These are phyloP conservation scores for Heliothis virescens DNA, from an alignment of 1,140 invertebrate genomes.

Conservation along the genomic window DNA sequence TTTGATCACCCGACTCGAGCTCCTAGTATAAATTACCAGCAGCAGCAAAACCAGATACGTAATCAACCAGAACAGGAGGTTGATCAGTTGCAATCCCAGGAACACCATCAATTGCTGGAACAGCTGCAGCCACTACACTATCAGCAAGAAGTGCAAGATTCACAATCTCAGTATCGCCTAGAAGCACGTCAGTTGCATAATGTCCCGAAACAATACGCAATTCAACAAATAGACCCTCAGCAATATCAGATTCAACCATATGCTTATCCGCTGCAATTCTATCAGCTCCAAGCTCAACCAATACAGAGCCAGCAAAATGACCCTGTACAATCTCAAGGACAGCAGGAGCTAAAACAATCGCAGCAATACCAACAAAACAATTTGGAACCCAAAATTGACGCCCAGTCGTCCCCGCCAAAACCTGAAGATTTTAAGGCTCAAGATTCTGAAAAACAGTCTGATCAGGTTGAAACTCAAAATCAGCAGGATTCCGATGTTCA, in stretches of 20 bases:
- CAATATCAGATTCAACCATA: slow-evolving; percentile 2
- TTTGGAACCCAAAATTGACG: not conserved
- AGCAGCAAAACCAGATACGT: not conserved
- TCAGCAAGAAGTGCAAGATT: not conserved
- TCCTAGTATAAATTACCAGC: not conserved
- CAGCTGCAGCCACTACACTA: slow-evolving; percentile 4
- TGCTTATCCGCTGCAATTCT: not conserved
- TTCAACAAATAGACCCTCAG: not conserved
- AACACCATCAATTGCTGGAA: slow-evolving; percentile 1
- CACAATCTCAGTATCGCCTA: not conserved
- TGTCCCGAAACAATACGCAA: not conserved
- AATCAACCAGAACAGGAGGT: not conserved
- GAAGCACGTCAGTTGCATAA: not conserved
- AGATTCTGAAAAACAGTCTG: not conserved
- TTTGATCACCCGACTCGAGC: not conserved
- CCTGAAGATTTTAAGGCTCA: not conserved
- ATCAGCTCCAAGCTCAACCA: not conserved
- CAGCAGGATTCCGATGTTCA: not conserved
- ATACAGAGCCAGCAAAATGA: not conserved
- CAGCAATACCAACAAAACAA: slow-evolving; percentile 5
- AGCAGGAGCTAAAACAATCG: not conserved
- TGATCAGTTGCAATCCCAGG: not conserved
- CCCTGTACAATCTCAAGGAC: slow-evolving; percentile 1
- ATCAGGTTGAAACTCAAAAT: not conserved
- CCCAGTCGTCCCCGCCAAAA: not conserved